phyloP scores from a whole-genome alignment of 2,888 invertebrate genomes.

The Drosophila nr. medialis region DNA sequence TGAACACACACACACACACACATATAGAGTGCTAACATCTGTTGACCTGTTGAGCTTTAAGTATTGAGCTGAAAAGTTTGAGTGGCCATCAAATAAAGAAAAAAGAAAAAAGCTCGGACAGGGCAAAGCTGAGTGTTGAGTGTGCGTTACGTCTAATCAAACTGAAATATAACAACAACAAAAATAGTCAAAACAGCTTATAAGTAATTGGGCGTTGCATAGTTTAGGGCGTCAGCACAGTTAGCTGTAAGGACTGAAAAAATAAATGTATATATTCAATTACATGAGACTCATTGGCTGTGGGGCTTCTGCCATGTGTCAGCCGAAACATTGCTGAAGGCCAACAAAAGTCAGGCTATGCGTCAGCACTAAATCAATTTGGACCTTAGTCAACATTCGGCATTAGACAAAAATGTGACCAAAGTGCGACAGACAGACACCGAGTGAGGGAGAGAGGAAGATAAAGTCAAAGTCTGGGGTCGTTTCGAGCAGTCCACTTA shows the following conservation, averaged over 20 bases:
- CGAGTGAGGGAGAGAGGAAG: conserved; percentile 1
- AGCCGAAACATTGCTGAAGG: background rate
- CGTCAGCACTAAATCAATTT: conserved; percentile 62
- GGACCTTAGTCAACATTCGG: conserved; percentile 72
- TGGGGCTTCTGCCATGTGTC: conserved; percentile 27
- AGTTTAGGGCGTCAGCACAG: conserved; percentile 52
- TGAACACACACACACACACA: conserved; percentile 12
- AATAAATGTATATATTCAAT: background rate
- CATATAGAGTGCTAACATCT: conserved; percentile 1
- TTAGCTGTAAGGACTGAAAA: background rate
- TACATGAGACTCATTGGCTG: background rate
- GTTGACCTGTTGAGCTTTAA: conserved; percentile 56
- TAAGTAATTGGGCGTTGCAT: conserved; percentile 55
- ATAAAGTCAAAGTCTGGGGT: conserved; percentile 24
- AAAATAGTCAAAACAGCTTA: conserved; percentile 23
- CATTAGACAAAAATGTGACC: conserved; percentile 25
- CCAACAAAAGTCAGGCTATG: conserved; percentile 44
- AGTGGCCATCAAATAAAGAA: conserved; percentile 11
- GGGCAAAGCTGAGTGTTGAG: conserved; percentile 24
- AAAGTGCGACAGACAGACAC: background rate
- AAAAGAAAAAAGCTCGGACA: conserved; percentile 8
- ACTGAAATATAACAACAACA: conserved; percentile 1
- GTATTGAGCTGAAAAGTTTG: conserved; percentile 23
- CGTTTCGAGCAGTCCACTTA: conserved; percentile 49
- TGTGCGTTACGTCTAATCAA: conserved; percentile 39